Base-by-base conservation (phyloP, 2,797 vertebrate species). In the Ctenopoma multispine region DNA sequence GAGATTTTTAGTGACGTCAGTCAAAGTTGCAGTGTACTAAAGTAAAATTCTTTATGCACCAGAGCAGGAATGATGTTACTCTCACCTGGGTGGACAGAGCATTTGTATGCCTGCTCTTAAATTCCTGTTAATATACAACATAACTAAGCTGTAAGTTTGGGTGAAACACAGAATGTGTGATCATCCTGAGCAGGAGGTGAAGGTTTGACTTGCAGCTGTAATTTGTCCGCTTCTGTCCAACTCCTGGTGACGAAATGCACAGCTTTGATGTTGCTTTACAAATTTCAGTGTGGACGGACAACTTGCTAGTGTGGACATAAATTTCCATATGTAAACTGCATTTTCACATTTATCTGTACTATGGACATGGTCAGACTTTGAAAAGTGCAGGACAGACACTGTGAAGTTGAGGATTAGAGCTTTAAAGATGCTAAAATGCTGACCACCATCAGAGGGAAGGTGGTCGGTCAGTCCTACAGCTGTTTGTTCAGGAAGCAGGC, bases 391-490 rank as follows among this genome's bases (percentile, higher is more conserved):
- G 80, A 75, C 72, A 53, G 75, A 79, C 57, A 53, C 57, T 18
- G 62, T 59, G 50, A 79, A 79, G 79, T 75, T 66, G 76, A 80
- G 82, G 87, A 90, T 89, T 86, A 91, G 75, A 46, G 80, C 78
- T 74, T 75, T 65, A 71, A 66, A 87, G 84, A 85, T 87, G 80
- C 43, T 83, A 75, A 86, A 87, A 63, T 84, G 90, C 84, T 87
- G 87, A 91, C 84, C 72, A 49, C 74, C 61, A 63, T 27, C 41
- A 21, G 72, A 29, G 47, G 51, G 20, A 44, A 66, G 72, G 41
- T 15, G 70, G 67, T 15, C 10, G 80, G 79, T 81, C 80, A 64
- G 81, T 84, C 67, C 64, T 62, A 65, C 72, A 49, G 80, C 80
- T 66, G 70, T 86, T 89, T 83, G 78, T 77, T 79, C 83, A 86